Percentiles rank a stretch among this genome's conserved stretches.
phyloP scores from a whole-genome alignment of 1,140 invertebrate species.

The Plodia interpunctella region DNA sequence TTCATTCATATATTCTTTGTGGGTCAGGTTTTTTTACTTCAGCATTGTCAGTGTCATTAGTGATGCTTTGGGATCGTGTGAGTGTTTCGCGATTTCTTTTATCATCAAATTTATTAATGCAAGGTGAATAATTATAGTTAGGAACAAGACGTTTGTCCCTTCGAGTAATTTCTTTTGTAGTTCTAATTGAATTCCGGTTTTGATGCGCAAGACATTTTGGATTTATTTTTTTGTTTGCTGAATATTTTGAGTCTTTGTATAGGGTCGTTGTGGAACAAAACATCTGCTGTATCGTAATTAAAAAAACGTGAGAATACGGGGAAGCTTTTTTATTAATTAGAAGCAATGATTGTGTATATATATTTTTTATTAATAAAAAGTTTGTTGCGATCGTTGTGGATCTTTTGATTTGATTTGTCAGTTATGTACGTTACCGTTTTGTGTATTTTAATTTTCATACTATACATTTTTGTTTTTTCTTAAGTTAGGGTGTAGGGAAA shows the following conservation, averaged over 20 bases:
- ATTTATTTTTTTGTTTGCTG: conserved; percentile 65
- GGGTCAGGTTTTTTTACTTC: conserved; percentile 58
- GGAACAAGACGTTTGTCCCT: conserved; percentile 56
- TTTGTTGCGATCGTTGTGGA: not conserved
- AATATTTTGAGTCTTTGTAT: conserved; percentile 58
- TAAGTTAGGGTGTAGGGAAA: no score
- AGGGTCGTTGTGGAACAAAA: conserved; percentile 49
- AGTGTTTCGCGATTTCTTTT: conserved; percentile 35
- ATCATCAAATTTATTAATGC: conserved; percentile 19
- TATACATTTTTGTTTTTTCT: no score
- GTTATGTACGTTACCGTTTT: not conserved
- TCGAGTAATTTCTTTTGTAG: conserved; percentile 62
- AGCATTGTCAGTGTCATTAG: conserved; percentile 63
- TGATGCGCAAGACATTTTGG: conserved; percentile 59
- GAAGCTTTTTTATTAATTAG: conserved; percentile 51
- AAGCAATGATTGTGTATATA: conserved; percentile 1
- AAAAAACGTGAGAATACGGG: conserved; percentile 68
- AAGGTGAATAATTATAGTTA: conserved; percentile 65
- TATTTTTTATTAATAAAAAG: conserved; percentile 19
- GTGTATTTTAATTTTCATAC: not conserved
- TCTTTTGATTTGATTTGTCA: not conserved
- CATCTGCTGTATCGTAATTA: conserved; percentile 68
- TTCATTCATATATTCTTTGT: conserved; percentile 54
- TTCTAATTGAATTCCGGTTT: conserved; percentile 73
- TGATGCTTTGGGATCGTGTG: conserved; percentile 64